Evolutionary conservation across 2,888 invertebrate genomes (phyloP), one percentile per base, ranked within the genome.

Genomic region (Alitta virens): DNA sequence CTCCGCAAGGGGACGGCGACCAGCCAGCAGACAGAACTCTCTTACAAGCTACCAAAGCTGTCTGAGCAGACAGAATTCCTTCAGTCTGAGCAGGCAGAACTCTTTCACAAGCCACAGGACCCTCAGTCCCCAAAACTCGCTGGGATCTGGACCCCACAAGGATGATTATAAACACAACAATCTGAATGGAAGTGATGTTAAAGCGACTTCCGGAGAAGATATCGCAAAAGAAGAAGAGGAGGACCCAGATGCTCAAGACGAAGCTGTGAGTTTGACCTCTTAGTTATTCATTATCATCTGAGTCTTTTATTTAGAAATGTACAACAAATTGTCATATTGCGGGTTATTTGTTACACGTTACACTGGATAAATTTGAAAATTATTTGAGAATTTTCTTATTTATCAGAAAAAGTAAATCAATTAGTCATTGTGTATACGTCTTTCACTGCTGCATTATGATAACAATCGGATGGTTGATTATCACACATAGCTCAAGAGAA

Each of bases 21-120:
- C 53, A 73, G 68, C 72, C 68, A 77, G 78, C 60, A 70, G 78
- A 2, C 79, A 80, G 63, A 79, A 79, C 65, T 79, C 80, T 2
- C 71, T 78, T 24, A 76, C 75, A 55, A 80, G 79, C 63, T 71
- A 72, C 12, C 68, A 73, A 25, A 75, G 75, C 56, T 67, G 72
- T 24, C 71, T 78, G 23, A 79, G 77, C 70, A 71, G 79, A 46
- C 80, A 81, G 57, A 80, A 77, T 64, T 59, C 62, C 12, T 63
- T 63, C 60, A 64, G 56, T 42, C 55, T 56, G 9, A 52, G 62
- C 24, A 43, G 61, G 1, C 55, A 49, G 43, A 60, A 60, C 21
- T 60, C 60, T 40, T 52, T 62, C 55, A 62, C 60, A 50, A 77
- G 77, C 63, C 74, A 73, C 55, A 70, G 74, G 12, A 78, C 78